Conservation (phyloP, 2,888 invertebrate genomes). For the Eupelmus urozonus region DNA sequence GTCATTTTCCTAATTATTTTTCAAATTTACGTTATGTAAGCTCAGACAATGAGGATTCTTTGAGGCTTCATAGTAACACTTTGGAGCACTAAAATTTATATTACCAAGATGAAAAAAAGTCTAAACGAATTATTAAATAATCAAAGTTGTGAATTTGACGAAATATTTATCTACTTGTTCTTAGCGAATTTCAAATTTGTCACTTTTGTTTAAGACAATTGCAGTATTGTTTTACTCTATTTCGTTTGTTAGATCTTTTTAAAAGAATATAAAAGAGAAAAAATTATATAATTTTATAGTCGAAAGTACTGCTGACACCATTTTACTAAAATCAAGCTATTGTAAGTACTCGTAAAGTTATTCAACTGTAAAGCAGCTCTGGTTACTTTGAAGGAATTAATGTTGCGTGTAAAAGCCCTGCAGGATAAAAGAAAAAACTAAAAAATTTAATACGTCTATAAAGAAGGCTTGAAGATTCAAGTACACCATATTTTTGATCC, state of each 20-base stretch:
- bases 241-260: background rate
- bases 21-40: background rate
- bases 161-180: too few relatives aligned
- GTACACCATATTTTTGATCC: background rate
- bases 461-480: background rate
- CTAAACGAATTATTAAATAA: too few relatives aligned
- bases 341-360: conserved; percentile 39
- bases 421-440: background rate
- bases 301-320: conserved; percentile 34
- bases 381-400: conserved; percentile 26
- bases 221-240: background rate
- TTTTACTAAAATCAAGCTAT: conserved; percentile 48
- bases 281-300: conserved; percentile 40
- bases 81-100: too few relatives aligned
- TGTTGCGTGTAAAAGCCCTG: conserved; percentile 32
- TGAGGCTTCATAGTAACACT: too few relatives aligned
- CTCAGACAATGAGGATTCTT: too few relatives aligned
- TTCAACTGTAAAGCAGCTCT: conserved; percentile 40
- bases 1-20: background rate
- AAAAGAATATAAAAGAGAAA: conserved; percentile 9
- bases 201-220: too few relatives aligned
- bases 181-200: too few relatives aligned
- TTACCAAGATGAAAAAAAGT: too few relatives aligned
- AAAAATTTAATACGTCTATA: conserved; percentile 22
- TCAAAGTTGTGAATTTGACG: too few relatives aligned